These are phyloP conservation scores for Amblyopsis hoosieri DNA, from an alignment of 2,797 vertebrate species.

Conservation along the genomic window DNA sequence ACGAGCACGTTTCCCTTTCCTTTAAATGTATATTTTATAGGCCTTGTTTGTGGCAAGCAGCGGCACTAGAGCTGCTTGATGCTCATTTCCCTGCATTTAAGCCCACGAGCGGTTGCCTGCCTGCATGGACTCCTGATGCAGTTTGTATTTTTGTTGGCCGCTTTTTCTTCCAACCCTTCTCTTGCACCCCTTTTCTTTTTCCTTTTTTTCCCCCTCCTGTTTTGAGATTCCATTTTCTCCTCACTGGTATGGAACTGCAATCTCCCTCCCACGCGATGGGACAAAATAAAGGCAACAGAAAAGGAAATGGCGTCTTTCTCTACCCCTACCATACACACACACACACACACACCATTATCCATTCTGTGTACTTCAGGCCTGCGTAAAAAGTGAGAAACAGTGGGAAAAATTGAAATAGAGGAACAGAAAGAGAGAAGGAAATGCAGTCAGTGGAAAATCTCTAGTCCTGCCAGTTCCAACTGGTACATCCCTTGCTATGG, in stretches of 20 bases:
- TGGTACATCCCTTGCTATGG: slow-evolving; percentile 77
- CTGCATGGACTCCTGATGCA: slow-evolving; percentile 48
- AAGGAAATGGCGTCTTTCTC: slow-evolving; percentile 68
- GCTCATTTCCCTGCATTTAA: slow-evolving; percentile 63
- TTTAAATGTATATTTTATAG: slow-evolving; percentile 45
- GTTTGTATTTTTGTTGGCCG: slow-evolving; percentile 50
- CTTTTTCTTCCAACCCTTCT: background rate
- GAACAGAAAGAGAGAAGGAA: slow-evolving; percentile 44
- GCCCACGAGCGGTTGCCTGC: slow-evolving; percentile 43
- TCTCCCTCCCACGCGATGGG: slow-evolving; percentile 67
- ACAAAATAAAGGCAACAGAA: slow-evolving; percentile 80
- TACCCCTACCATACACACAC: slow-evolving; percentile 5
- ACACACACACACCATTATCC: slow-evolving; percentile 1
- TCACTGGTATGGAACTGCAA: slow-evolving; percentile 59
- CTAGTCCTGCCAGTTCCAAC: slow-evolving; percentile 78
- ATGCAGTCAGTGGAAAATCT: slow-evolving; percentile 79
- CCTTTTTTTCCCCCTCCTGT: slow-evolving; percentile 8
- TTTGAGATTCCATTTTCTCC: slow-evolving; percentile 26
- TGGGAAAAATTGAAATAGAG: slow-evolving; percentile 24
- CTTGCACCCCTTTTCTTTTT: slow-evolving; percentile 19
- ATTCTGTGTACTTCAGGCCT: background rate
- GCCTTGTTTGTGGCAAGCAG: slow-evolving; percentile 41
- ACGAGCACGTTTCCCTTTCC: slow-evolving; percentile 14
- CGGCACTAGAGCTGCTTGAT: slow-evolving; percentile 50
- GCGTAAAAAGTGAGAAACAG: slow-evolving; percentile 24